Evolutionary conservation across 2,113 vertebrate species (phyloP), one percentile per base, ranked within the genome.

Genomic region (Cephalopholis sonnerati): DNA sequence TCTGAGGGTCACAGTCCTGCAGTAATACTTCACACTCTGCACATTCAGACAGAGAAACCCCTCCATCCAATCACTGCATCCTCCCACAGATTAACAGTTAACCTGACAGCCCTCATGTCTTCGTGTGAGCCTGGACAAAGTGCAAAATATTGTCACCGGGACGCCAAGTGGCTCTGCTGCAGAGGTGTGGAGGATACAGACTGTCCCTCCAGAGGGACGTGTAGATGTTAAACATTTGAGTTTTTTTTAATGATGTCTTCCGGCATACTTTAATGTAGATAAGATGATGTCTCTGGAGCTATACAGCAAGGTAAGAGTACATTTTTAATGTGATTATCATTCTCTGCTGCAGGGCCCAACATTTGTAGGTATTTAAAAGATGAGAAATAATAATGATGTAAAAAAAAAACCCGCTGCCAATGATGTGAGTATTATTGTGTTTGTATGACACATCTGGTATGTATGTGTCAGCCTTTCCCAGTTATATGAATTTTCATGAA

Each of bases 51-150:
- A 4, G 16, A 50, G 24, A 32, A 72, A 65, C n/a, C 4, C 17
- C 27, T 79, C 51, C 22, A 70, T 77, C 53, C 84, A 77, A 58
- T 57, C n/a, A n/a, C 54, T 44, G 68, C 73, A 41, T 87, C 71
- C 82, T 72, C 68, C 57, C 24, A 12, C 64, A 86, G 93, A 93
- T 96, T 95, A 96, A 95, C 95, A 79, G 93, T 95, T 96, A 96
- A 96, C 95, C 77, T 88, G 87, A 84, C 70, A 48, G 62, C 87
- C 74, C 71, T 77, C 22, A 6, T 81, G 61, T 59, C 55, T 86
- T 57, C 50, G 25, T 73, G 62, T 73, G 54, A 75, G 32, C 9
- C 78, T 63, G 95, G 86, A 90, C 95, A 96, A 96, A 96, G 95
- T 94, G 84, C 95, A 92, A 65, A 41, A 48, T 7, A 9, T 54